Evolutionary conservation across 2,888 invertebrate genomes (phyloP).

Genomic region (Tineola bisselliella): DNA sequence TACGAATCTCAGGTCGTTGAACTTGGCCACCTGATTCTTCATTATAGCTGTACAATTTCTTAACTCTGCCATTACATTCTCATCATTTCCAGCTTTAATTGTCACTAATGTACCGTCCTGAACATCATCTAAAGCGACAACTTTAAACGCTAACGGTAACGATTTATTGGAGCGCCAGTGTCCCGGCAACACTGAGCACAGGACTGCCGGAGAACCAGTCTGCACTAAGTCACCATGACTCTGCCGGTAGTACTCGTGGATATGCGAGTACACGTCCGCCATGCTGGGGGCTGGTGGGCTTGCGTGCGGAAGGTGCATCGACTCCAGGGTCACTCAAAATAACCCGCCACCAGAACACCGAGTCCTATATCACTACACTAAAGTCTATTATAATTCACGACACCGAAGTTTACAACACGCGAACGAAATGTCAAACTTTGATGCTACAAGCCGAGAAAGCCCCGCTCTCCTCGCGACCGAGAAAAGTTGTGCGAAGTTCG

Average conservation of each 20-base stretch:
- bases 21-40: constrained; percentile 98
- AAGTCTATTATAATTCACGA: constrained; percentile 40
- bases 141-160: constrained; percentile 95
- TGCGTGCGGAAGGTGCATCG: constrained; percentile 76
- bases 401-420: constrained; percentile 43
- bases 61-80: constrained; percentile 95
- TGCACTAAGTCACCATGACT: constrained; percentile 93
- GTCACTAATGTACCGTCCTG: constrained; percentile 94
- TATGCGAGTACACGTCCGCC: constrained; percentile 78
- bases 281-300: constrained; percentile 69
- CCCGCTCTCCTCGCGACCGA: constrained; percentile 45
- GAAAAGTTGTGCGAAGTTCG: constrained; percentile 57
- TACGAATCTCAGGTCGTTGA: constrained; percentile 97
- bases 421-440: constrained; percentile 30
- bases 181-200: constrained; percentile 91
- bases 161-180: constrained; percentile 99
- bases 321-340: constrained; percentile 36
- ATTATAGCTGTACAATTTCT: constrained; percentile 93
- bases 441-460: constrained; percentile 28
- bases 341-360: constrained; percentile 33
- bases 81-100: constrained; percentile 96
- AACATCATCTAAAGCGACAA: constrained; percentile 92
- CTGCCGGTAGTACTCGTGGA: constrained; percentile 84
- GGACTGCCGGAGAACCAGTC: constrained; percentile 94
- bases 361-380: constrained; percentile 48